Conservation (phyloP, 2,113 vertebrate genomes). For the Entelurus aequoreus region DNA sequence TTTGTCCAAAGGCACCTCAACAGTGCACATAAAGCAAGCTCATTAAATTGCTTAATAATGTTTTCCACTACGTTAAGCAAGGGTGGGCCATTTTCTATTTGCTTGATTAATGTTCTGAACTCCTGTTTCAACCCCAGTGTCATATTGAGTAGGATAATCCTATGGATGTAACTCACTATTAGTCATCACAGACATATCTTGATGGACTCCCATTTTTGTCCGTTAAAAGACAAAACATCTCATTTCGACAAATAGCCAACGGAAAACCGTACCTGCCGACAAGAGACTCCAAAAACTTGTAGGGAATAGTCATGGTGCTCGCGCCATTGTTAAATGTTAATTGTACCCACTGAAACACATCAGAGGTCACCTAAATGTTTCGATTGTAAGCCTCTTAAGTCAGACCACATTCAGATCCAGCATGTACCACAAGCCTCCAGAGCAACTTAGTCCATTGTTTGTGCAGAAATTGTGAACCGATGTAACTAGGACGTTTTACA, state of each 20-base stretch:
- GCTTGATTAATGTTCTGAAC: too few relatives aligned
- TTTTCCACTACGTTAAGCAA: too few relatives aligned
- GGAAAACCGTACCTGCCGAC: not conserved
- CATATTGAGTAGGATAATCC: too few relatives aligned
- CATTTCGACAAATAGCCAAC: not conserved
- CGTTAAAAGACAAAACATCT: not conserved
- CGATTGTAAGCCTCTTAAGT: constrained; percentile 72
- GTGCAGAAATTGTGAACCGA: constrained; percentile 63
- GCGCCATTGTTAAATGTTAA: constrained; percentile 52
- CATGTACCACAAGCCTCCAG: constrained; percentile 67
- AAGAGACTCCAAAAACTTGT: constrained; percentile 2
- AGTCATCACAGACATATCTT: not conserved
- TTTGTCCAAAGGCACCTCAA: too few relatives aligned
- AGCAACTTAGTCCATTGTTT: constrained; percentile 69
- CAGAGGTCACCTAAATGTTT: constrained; percentile 73
- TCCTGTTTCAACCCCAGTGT: too few relatives aligned
- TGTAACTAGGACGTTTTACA: constrained; percentile 69
- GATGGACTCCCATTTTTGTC: not conserved
- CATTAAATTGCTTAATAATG: too few relatives aligned
- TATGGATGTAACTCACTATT: not conserved
- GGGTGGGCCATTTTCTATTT: too few relatives aligned
- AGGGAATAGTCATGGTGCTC: constrained; percentile 31
- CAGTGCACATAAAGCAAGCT: too few relatives aligned
- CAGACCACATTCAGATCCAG: constrained; percentile 68
- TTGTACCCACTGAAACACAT: constrained; percentile 52